Evolutionary conservation across 2,888 invertebrate genomes (phyloP), one percentile per base, ranked within the genome.

Genomic region (Brenthis hecate): DNA sequence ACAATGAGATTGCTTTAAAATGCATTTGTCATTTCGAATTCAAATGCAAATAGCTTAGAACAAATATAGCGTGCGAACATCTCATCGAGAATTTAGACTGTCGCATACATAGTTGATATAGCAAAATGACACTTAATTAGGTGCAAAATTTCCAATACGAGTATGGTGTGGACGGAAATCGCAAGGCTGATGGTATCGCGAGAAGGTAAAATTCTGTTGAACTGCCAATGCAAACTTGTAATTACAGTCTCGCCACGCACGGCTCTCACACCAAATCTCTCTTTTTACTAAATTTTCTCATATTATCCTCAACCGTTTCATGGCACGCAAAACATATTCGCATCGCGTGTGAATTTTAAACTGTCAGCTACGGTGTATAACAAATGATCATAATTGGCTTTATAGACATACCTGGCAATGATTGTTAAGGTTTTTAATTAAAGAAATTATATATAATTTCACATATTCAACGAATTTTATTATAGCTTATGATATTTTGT

Each of bases 241-340:
- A 91, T 91, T 90, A 88, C 88, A 78, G 79, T 79, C 81, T 80
- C 80, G 79, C 87, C 85, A 86, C 83, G 86, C 85, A 84, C 80
- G 76, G 72, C 81, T 80, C 75, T 76, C 69, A 72, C 71, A 73
- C 80, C 81, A 81, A 86, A 88, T 85, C 83, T 84, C 80, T 85
- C 83, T 83, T 84, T 86, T 87, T 86, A 84, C 87, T 78, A 81
- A 87, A 87, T 83, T 85, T 86, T 86, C 84, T 82, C 84, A 81
- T 81, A 60, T 60, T 60, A 79, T 79, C 81, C 83, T 81, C 85
- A 88, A 91, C 85, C 81, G 85, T 85, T 86, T 85, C 86, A 81
- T 81, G 86, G 86, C 92, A 91, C 89, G 91, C 92, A 79, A 90
- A 87, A 83, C 78, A 76, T 82, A 81, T 85, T 85, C 78, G 78